Base-by-base conservation (phyloP, 1,140 invertebrate genomes). In the Drosophila kohkoa region DNA sequence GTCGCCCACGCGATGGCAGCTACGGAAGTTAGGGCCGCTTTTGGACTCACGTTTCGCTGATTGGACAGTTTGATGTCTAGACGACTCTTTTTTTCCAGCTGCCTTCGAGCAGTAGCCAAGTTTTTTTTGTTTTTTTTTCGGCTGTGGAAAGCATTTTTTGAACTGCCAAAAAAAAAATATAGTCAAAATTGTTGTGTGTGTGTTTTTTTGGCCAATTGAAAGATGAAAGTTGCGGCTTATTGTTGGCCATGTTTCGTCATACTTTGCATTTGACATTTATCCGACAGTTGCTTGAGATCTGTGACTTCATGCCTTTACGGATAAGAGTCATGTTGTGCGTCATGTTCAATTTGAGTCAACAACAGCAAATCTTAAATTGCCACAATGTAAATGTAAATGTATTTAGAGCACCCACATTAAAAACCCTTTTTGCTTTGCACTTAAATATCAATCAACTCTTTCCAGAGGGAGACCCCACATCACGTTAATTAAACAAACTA, bases 381-480 rank as follows among this genome's bases (percentile, higher is more conserved):
- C 51, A 54, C n/a, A 54, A 35, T 54, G 25, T 52, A 52, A 52
- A 30, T 51, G 28, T 54, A 32, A 54, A 15, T 54, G 48, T 49
- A 49, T 54, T 13, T 49, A 5, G 15, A 15, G 32, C 51, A 16
- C 41, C 28, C 67, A 25, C 62, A 66, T 43, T 64, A 35, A 35
- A 25, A 30, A 20, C 25, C 5, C 35, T 38, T 25, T 25, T 58
- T 58, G 30, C 10, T 49, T 13, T 66, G 69, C 79, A 88, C 79
- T 87, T 75, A 82, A 87, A 87, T 77, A 80, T 85, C 79, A 87
- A 87, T 87, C 79, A 82, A 77, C 43, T 52, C 60, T 45, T 25
- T 8, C 10, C 8, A 10, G 10, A 41, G 30, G 35, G 10, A 32
- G 30, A 46, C 28, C 46, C 43, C 46, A 46, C 79, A 52, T 63